Base-by-base conservation (phyloP, 2,888 invertebrate species). In the Sesamia inferens region DNA sequence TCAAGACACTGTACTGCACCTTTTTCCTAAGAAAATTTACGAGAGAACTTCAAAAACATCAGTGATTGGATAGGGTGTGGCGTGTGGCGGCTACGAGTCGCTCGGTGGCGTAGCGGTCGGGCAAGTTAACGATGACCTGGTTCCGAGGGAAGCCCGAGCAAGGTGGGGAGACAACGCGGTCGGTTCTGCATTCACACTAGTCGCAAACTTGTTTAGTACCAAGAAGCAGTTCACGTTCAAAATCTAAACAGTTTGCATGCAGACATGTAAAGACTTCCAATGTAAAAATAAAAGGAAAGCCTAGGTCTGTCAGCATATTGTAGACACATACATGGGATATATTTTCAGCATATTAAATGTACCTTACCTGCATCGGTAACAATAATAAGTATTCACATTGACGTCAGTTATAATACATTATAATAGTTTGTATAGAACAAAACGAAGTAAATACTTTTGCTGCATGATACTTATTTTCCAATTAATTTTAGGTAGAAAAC, bases 101-200 rank as follows among this genome's bases (percentile, higher is more conserved):
- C 88, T 85, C 86, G 89, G 85, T 85, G 85, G 87, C 87, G 88
- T 92, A 93, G 92, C 90, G 92, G 93, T 93, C 90, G 90, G 86
- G 90, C 91, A 88, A 90, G 91, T 91, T 92, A 92, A 92, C 93
- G 94, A 92, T 94, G 95, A 94, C 95, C 95, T 93, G 94, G 93
- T 93, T 95, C 88, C 88, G 89, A 94, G 94, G 94, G 94, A 95
- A 94, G 93, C 93, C 93, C 92, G 86, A 88, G 84, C 82, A 86
- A 87, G 88, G 91, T 90, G 90, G 90, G 91, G 92, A 87, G 87
- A 80, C 81, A 76, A 82, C 75, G 81, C 82, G 76, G 68, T 70
- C 80, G 76, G 81, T 79, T 83, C 76, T 84, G 81, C 78, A 82
- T 78, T 82, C 71, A 81, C 79, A 76, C 72, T 81, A 74, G 65